Evolutionary conservation across 2,797 vertebrate genomes (phyloP), one percentile per base, ranked within the genome.

Genomic region (Rhodeus uyekii): DNA sequence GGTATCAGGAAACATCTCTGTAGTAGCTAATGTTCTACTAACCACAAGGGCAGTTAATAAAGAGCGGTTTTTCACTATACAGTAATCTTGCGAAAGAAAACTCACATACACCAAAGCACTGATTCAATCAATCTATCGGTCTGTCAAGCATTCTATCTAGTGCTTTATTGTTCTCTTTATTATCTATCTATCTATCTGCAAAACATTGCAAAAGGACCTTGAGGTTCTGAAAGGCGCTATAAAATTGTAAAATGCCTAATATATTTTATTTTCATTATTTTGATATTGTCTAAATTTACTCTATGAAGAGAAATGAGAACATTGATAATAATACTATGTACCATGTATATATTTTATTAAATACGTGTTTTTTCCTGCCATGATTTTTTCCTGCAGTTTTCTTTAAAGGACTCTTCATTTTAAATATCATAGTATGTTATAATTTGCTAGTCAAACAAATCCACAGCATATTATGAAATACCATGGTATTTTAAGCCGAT

Each of bases 81-180:
- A 39, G 32, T 10, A 9, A 16, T 80, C 67, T 72, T 80, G 10
- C 44, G 29, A 48, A 65, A 74, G 29, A 64, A 74, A 53, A 53
- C 38, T 38, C 32, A 29, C 77, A 60, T 50, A 72, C 73, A 32
- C 22, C 3, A 58, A 53, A 32, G 29, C 36, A n/a, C 24, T 4
- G 27, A 24, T n/a, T 39, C 38, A 8, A 9, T 38, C 38, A 8
- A 1, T 38, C 38, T 8, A 0, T 44, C 13, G 0, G 0, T 44
- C 13, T 4, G 0, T 44, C 42, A 4, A 4, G 12, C 39, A 1
- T 4, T 44, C 42, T 10, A 39, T 39, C 38, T n/a, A n/a, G n/a
- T n/a, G n/a, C n/a, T n/a, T n/a, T 39, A 39, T 39, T 9, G 2
- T 39, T 39, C 2, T 8, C 2, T 39, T 10, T 39, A 38, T 38